phyloP scores from a whole-genome alignment of 2,113 vertebrate genomes.

The Heliornis fulica region DNA sequence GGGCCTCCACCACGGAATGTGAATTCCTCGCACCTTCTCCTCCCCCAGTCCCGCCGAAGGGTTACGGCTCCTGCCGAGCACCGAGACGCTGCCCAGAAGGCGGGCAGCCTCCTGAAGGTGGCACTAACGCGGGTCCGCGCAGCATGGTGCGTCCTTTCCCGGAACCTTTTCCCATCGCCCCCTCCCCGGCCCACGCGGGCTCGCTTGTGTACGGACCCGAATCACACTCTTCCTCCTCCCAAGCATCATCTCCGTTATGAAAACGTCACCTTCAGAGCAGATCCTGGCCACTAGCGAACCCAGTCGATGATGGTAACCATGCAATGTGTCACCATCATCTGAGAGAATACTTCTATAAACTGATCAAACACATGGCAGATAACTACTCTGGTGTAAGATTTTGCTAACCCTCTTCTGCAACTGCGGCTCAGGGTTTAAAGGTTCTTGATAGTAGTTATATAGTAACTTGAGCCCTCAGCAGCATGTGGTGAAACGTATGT shows the following conservation, averaged over 20 bases:
- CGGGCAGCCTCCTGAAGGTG: background rate
- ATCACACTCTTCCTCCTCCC: background rate
- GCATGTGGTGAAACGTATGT: background rate
- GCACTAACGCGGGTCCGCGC: background rate
- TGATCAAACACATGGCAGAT: background rate
- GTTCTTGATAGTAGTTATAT: conserved; percentile 35
- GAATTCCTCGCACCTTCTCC: background rate
- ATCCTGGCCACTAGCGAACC: background rate
- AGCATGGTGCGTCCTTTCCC: too few relatives aligned
- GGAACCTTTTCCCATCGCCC: accelerated
- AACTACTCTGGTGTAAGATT: background rate
- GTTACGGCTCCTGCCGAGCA: accelerated
- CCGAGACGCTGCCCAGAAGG: background rate
- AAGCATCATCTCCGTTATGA: background rate
- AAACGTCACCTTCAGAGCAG: background rate
- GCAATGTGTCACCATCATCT: background rate
- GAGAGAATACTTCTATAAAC: background rate
- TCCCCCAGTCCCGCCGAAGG: accelerated
- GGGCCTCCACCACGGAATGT: accelerated
- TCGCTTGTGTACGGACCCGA: background rate
- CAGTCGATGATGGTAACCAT: background rate
- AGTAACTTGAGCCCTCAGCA: conserved; percentile 20
- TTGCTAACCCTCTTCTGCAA: background rate
- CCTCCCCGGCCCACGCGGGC: background rate
- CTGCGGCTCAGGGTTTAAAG: conserved; percentile 49